Evolutionary conservation across 2,888 invertebrate species (phyloP), one percentile per base, ranked within the genome.

Genomic region (Galerucella pusilla): DNA sequence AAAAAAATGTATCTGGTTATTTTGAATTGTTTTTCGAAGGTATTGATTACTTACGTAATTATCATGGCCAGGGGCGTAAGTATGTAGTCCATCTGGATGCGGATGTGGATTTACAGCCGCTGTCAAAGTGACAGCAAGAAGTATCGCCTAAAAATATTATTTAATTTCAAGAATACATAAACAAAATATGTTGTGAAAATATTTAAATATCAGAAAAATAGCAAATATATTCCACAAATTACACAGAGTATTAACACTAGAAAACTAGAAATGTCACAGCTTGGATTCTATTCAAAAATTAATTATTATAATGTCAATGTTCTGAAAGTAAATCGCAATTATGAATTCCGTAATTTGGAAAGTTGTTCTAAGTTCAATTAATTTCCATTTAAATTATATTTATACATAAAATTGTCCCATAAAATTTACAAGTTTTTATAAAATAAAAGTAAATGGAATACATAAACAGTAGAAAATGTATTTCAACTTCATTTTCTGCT

Each of bases 41-140:
- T 57, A 7, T 16, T 16, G n/a, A 0, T n/a, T 73, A 77, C 78
- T 78, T 74, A 80, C 78, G 54, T 80, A 78, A 54, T 78, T 80
- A n/a, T 81, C 79, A 61, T 82, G 80, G 10, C 73, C 74, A n/a
- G 80, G 80, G 11, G 82, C 82, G 71, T 82, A 82, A 25, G 74
- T 16, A 16, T 78, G 73, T 16, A 75, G 57, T 14, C 75, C 75
- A 74, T 42, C 61, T 35, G 73, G 59, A 60, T 69, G 46, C 14
- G 78, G 75, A 74, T 25, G 57, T 45, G 74, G 59, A 60, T 69
- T 54, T 46, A 67, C 46, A 20, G 16, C 12, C 1, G 64, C n/a
- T 20, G 14, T 20, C 9, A 16, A 46, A 25, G 20, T 65, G n/a
- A 10, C 20, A 11, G 46, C 61, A 12, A 28, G 4, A 7, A 61